Conservation (phyloP, 2,888 invertebrate species). For the Amblyjoppa fuscipennis region DNA sequence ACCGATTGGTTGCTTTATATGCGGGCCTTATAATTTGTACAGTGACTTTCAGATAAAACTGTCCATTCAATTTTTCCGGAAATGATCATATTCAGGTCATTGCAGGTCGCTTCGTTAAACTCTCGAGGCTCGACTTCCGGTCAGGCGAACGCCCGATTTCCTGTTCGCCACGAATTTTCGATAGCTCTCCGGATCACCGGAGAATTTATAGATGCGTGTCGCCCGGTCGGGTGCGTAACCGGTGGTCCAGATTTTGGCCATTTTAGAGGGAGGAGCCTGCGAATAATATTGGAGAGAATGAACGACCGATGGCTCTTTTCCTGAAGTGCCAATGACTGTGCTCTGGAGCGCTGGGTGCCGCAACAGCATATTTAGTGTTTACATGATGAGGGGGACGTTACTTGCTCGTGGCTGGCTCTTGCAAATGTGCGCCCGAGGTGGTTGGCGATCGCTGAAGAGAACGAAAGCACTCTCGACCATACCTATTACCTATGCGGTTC, state of each 20-base stretch:
- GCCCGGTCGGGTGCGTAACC: not conserved
- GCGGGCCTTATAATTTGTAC: not conserved
- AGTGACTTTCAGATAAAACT: not conserved
- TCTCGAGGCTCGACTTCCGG: slow-evolving; percentile 10
- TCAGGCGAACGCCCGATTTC: not conserved
- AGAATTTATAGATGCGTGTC: slow-evolving; percentile 16
- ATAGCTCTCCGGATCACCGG: slow-evolving; percentile 1
- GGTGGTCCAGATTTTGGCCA: not conserved
- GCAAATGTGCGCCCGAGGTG: slow-evolving; percentile 71
- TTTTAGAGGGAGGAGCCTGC: not conserved
- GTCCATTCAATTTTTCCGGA: not conserved
- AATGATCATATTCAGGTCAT: not conserved
- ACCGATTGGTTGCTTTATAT: not conserved
- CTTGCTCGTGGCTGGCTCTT: slow-evolving; percentile 73
- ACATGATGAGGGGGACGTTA: slow-evolving; percentile 69
- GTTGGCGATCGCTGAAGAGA: slow-evolving; percentile 33
- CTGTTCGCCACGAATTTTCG: not conserved
- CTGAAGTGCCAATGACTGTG: slow-evolving; percentile 38
- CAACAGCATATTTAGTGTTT: slow-evolving; percentile 75
- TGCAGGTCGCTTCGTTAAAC: slow-evolving; percentile 1
- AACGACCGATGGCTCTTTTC: slow-evolving; percentile 17
- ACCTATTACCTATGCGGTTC: slow-evolving; percentile 43
- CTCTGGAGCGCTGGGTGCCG: slow-evolving; percentile 51
- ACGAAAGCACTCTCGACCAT: slow-evolving; percentile 46
- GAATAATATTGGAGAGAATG: slow-evolving; percentile 30